Conservation (phyloP, 2,797 vertebrate genomes). For the Gastrophryne carolinensis region DNA sequence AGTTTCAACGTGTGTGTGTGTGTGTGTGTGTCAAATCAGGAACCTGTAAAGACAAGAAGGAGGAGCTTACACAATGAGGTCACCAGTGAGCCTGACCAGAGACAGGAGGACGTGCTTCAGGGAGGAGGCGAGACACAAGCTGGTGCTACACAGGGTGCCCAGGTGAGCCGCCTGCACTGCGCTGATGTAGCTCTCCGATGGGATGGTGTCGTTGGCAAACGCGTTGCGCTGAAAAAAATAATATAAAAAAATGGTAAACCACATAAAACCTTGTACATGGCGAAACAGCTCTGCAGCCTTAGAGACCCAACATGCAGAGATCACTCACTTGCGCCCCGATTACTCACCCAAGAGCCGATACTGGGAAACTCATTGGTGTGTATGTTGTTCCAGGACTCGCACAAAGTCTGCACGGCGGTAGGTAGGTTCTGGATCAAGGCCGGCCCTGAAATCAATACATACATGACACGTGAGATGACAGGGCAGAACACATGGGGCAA, state of each 20-base stretch:
- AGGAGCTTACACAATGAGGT: slow-evolving; percentile 91
- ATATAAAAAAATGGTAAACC: no score
- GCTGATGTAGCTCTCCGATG: slow-evolving; percentile 96
- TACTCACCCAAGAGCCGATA: slow-evolving; percentile 94
- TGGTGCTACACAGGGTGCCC: slow-evolving; percentile 91
- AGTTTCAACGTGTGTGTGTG: no score
- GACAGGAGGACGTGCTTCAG: slow-evolving; percentile 94
- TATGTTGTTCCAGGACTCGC: slow-evolving; percentile 93
- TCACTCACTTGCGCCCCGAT: no score
- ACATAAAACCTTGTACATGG: no score
- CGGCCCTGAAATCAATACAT: slow-evolving; percentile 79
- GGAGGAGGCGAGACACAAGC: slow-evolving; percentile 87
- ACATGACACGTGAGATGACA: slow-evolving; percentile 29
- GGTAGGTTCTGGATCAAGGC: slow-evolving; percentile 91
- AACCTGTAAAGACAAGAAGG: no score
- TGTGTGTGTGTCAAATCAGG: no score
- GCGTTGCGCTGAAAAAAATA: slow-evolving; percentile 83
- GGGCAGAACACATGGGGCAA: background rate
- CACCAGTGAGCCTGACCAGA: slow-evolving; percentile 89
- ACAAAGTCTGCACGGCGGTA: slow-evolving; percentile 85
- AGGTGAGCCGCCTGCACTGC: slow-evolving; percentile 95
- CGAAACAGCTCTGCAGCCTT: no score
- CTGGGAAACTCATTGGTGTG: slow-evolving; percentile 97
- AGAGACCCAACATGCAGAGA: no score
- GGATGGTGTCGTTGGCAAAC: slow-evolving; percentile 96